Base-by-base conservation (phyloP, 1,140 invertebrate species). In the Hyles vespertilio region DNA sequence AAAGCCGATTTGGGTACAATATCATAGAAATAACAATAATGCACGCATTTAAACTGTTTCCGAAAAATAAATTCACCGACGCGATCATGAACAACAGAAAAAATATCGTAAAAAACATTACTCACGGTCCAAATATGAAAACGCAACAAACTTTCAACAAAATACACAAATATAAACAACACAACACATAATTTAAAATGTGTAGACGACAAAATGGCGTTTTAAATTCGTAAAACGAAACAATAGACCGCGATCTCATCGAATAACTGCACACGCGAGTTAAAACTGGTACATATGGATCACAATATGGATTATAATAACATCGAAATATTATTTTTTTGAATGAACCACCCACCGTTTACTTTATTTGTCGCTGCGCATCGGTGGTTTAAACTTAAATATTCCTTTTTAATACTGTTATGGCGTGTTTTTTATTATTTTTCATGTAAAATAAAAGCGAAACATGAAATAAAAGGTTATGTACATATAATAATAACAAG, bases 391-490 rank as follows among this genome's bases (percentile, higher is more conserved):
- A 58, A 57, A 64, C 52, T 54, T 32, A 45, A 51, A 51, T 51
- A 40, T 44, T 32, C 34, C 60, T 57, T 55, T 67, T 62, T 63
- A 55, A 63, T 48, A 36, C 43, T 48, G 59, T 61, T 64, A 67
- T 44, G 44, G 54, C 9, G 51, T 52, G 60, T 64, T 76, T 79
- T 69, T 36, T 61, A 67, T 66, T 67, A 65, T 77, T 75, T 73
- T 53, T 69, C 52, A 56, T 51, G 59, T 68, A 66, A 76, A 80
- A 79, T 76, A 74, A 77, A 75, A 73, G 56, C 56, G 65, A 77
- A 76, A 74, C 55, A 67, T 70, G 70, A 70, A 69, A 78, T 74
- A 78, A 78, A 79, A 81, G 74, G 77, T 79, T 84, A 77, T 52
- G 62, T 72, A 69, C 68, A 63, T 76, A 72, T 66, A 81, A 83